These are phyloP conservation scores for Lycocorax pyrrhopterus DNA, from an alignment of 2,113 vertebrate species.

Conservation along the genomic window DNA sequence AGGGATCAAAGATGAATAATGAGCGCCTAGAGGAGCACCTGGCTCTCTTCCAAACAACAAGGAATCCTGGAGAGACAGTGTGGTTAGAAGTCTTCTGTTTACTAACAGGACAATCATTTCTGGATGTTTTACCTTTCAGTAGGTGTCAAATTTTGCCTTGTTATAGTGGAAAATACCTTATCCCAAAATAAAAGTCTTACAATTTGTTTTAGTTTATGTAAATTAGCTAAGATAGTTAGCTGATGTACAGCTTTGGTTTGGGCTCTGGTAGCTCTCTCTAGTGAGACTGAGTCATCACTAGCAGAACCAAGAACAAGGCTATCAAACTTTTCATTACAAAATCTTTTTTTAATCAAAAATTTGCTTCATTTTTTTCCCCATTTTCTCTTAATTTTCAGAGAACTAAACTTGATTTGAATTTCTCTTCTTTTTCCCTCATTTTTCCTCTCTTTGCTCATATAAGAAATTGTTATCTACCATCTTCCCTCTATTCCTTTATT, in stretches of 20 bases:
- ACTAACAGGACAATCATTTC: not conserved
- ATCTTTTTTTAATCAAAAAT: not conserved
- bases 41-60: not conserved
- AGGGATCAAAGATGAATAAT: not conserved
- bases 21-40: not conserved
- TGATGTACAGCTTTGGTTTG: not conserved
- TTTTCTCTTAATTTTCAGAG: not conserved
- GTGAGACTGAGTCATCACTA: not conserved
- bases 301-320: not conserved
- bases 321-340: not conserved
- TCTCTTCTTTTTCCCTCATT: not conserved
- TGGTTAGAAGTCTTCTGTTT: not conserved
- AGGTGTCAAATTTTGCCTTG: not conserved
- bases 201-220: not conserved
- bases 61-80: not conserved
- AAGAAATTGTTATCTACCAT: not conserved
- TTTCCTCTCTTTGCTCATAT: not conserved
- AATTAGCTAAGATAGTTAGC: not conserved
- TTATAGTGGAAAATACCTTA: not conserved
- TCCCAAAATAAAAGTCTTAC: not conserved
- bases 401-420: not conserved
- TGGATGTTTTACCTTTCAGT: not conserved
- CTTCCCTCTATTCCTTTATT: not conserved
- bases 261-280: not conserved
- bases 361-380: fast-evolving